These are phyloP conservation scores for Grammomys dolichurus DNA, from an alignment of 2,113 vertebrate genomes.

Conservation along the genomic window DNA sequence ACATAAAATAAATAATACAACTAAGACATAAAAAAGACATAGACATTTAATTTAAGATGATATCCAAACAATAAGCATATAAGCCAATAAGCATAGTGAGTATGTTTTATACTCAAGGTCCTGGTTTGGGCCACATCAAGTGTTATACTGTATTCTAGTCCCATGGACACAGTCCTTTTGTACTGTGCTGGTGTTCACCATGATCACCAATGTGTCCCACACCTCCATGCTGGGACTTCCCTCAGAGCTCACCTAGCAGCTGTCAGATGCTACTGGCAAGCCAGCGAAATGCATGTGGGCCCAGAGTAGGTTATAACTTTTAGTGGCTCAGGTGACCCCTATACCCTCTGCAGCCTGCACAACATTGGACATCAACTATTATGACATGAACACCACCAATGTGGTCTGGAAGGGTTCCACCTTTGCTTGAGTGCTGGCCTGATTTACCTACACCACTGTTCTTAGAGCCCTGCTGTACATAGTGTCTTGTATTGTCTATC, in stretches of 20 bases:
- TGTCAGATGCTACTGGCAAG: slow-evolving; percentile 85
- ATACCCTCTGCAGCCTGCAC: slow-evolving; percentile 94
- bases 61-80: neutral
- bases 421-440: slow-evolving; percentile 80
- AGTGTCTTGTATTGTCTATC: neutral
- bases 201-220: slow-evolving; percentile 93
- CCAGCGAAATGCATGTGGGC: slow-evolving; percentile 94
- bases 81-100: neutral
- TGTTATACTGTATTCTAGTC: accelerated
- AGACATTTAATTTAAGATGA: neutral
- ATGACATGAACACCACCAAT: slow-evolving; percentile 86
- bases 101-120: neutral
- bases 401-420: slow-evolving; percentile 90
- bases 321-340: slow-evolving; percentile 93
- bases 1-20: neutral
- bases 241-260: too few relatives aligned
- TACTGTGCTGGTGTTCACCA: slow-evolving; percentile 93
- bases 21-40: neutral
- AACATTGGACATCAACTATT: slow-evolving; percentile 93
- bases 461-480: neutral
- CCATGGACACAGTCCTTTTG: neutral
- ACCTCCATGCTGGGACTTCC: slow-evolving; percentile 87
- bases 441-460: accelerated
- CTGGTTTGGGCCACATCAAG: accelerated
- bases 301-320: slow-evolving; percentile 96